phyloP scores from a whole-genome alignment of 2,888 invertebrate species.

The Hymenopus coronatus region DNA sequence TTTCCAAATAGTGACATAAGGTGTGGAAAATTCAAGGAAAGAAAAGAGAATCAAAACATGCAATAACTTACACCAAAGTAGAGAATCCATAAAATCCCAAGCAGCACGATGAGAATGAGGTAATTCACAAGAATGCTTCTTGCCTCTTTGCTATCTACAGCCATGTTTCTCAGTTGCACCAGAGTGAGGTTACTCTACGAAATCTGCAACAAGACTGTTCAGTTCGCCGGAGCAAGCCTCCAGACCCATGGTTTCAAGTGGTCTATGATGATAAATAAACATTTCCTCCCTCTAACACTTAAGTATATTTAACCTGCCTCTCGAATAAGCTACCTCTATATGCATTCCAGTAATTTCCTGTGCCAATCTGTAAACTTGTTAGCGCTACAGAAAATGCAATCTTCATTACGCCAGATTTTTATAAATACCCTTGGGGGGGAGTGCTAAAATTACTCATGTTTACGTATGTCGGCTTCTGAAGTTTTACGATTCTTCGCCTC shows the following conservation, averaged over 20 bases:
- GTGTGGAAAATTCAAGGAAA: background rate
- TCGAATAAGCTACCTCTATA: background rate
- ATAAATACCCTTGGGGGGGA: background rate
- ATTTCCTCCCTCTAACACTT: background rate
- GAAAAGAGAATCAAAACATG: background rate
- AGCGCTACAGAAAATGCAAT: background rate
- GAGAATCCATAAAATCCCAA: slow-evolving; percentile 36
- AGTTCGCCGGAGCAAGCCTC: background rate
- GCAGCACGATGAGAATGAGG: slow-evolving; percentile 36
- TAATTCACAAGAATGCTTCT: slow-evolving; percentile 35
- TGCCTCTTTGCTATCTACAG: slow-evolving; percentile 29
- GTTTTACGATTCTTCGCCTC: background rate
- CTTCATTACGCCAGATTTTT: background rate
- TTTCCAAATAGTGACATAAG: background rate
- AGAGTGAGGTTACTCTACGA: background rate
- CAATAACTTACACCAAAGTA: slow-evolving; percentile 26
- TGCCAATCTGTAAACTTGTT: background rate
- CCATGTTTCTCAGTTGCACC: background rate
- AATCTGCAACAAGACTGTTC: background rate
- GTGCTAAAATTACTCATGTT: background rate
- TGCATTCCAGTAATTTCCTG: background rate
- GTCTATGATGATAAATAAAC: background rate
- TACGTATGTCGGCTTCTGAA: background rate
- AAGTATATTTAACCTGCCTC: background rate
- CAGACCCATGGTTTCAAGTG: background rate